Evolutionary conservation across 2,888 invertebrate species (phyloP), one percentile per base, ranked within the genome.

Genomic region (Pocota personata): DNA sequence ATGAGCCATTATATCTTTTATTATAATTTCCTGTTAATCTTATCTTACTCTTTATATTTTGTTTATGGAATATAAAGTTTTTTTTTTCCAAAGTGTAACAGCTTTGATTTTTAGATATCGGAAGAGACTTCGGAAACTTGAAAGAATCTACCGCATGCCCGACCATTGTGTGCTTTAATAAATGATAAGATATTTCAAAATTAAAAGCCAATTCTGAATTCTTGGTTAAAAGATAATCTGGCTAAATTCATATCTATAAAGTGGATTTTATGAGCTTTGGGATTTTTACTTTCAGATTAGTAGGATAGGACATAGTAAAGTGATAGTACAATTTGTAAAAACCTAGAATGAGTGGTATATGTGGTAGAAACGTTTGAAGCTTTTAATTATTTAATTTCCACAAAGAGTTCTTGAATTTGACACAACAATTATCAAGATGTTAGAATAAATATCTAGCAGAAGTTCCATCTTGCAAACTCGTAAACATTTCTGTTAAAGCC

Each of bases 1-100:
- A 64, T 62, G 52, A 62, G 52, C 43, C 21, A 48, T 50, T 21
- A 52, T 30, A 62, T 62, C 16, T 14, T 73, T 62, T 52, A 40
- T 50, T 60, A 40, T 40, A 73, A 43, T 52, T 73, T 43, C 12
- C 19, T 30, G 14, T 50, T 73, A 73, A 62, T 73, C 73, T 73
- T 73, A 73, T 73, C 73, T 62, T 14, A 12, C 30, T 30, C 14
- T 12, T 71, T 32, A 30, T 43, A 46, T 35, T 46, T n/a, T 66
- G 35, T 48, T 72, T 60, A 27, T 6, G 30, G 14, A 73, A 30
- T 52, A 62, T 62, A 64, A 73, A 73, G 30, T 16, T 24, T 24
- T 24, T 24, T 64, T 64, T 55, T 52, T 35, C 50, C 37, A 21
- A 66, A 30, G 27, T 64, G 16, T 30, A 30, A 46, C 30, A 48